phyloP scores from a whole-genome alignment of 2,797 vertebrate species.

The Morelia viridis region DNA sequence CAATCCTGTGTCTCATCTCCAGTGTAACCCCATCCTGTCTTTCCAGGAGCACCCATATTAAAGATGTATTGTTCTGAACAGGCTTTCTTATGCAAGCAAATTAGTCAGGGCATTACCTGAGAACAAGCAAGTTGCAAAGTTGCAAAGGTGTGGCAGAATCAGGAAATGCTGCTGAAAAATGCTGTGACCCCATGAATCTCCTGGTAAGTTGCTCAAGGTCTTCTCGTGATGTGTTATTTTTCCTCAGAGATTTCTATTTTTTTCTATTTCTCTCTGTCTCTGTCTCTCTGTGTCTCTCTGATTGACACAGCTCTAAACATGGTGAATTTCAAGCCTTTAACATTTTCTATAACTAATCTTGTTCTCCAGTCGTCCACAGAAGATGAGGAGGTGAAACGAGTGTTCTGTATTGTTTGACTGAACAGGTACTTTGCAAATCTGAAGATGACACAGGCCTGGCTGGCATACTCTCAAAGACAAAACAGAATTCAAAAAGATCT shows the following conservation, averaged over 20 bases:
- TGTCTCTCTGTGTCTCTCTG: neutral
- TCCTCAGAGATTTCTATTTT: neutral
- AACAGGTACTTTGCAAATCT: neutral
- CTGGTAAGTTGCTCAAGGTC: neutral
- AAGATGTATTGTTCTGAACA: neutral
- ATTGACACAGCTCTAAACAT: neutral
- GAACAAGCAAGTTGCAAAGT: neutral
- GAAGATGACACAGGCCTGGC: neutral
- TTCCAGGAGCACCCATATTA: neutral
- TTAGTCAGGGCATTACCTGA: neutral
- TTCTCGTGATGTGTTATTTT: neutral
- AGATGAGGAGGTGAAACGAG: neutral
- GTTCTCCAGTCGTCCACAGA: neutral
- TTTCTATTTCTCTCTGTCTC: neutral
- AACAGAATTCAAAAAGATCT: neutral
- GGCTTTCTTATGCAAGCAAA: neutral
- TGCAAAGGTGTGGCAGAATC: neutral
- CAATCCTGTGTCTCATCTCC: neutral
- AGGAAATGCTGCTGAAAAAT: constrained; percentile 23
- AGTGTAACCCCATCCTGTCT: neutral
- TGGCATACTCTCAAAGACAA: neutral
- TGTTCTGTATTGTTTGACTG: constrained; percentile 13
- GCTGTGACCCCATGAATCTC: neutral
- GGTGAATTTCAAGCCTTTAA: neutral
- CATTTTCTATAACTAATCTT: neutral